Evolutionary conservation across 2,113 vertebrate genomes (phyloP), one percentile per base, ranked within the genome.

Genomic region (Brachirus orientalis): DNA sequence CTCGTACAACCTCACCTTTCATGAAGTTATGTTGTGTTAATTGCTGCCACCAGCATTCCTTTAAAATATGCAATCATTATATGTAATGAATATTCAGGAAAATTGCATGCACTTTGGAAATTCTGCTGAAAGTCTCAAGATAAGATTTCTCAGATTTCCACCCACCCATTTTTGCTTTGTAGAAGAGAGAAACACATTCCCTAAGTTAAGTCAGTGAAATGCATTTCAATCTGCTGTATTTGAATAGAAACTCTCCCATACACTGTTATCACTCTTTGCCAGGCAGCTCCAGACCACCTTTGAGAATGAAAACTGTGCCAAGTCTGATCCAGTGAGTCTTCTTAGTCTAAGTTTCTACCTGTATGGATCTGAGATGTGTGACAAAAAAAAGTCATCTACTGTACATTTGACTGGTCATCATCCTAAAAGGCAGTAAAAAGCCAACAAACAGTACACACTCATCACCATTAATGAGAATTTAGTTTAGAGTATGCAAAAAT

Each of bases 231-330:
- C 74, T 59, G 64, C 58, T 71, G 62, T 54, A 64, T 77, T 69
- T 83, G 57, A 86, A 80, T 76, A 61, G 68, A 69, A 61, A 57
- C 56, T 75, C 78, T 66, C 53, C 63, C 47, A 35, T 62, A 57
- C 37, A 36, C 63, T 61, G 75, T 87, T 87, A 89, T 89, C 86
- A 72, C 65, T 40, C 63, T 56, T 68, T 73, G 69, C 84, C 84
- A 87, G 83, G 79, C 82, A 87, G 51, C 74, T 77, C 59, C 10
- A 11, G 84, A 86, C 77, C 88, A 83, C 84, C 86, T 79, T 56
- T 72, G 75, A 86, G 84, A 90, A 77, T 35, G 65, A 60, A 83
- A 68, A 59, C 59, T 67, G 72, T 54, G 68, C 78, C 82, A 84
- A 79, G 80, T 81, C 55, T 70, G 74, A 79, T 47, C 72, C 72